Evolutionary conservation across 35 echinoderm and acorn worm genomes (phyloP).

Genomic region (Amphiura filiformis): DNA sequence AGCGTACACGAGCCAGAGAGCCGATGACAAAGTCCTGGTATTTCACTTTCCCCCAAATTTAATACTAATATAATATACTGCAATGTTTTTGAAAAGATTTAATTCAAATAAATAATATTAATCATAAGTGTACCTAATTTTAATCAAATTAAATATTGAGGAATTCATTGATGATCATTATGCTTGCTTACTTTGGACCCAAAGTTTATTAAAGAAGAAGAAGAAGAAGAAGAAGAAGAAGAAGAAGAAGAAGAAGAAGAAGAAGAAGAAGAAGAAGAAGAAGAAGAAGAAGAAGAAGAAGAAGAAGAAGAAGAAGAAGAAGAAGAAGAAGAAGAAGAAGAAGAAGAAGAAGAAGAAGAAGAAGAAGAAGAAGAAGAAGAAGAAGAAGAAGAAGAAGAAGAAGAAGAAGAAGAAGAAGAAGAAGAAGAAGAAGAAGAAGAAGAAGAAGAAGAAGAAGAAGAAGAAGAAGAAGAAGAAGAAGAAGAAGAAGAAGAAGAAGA

Average conservation of each 20-base stretch:
- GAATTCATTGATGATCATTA: no score
- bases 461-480: not conserved
- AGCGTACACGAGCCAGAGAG: no score
- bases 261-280: slow-evolving; percentile 2
- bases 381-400: slow-evolving; percentile 2
- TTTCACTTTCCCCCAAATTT: no score
- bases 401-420: slow-evolving; percentile 3
- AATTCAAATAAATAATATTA: no score
- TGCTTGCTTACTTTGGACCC: no score
- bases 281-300: slow-evolving; percentile 3
- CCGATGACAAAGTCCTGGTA: no score
- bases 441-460: slow-evolving; percentile 2
- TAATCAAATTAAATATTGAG: no score
- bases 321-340: not conserved
- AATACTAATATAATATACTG: no score
- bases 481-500: no score
- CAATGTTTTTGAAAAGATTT: no score
- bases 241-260: slow-evolving; percentile 2
- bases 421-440: slow-evolving; percentile 2
- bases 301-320: not conserved
- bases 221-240: slow-evolving; percentile 3
- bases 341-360: not conserved
- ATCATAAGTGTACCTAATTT: no score
- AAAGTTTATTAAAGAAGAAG: not conserved
- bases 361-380: slow-evolving; percentile 2